Percentiles rank a stretch among this genome's conserved stretches.
Conservation (phyloP, 2,888 invertebrate species). For the Tortrix viridana region DNA sequence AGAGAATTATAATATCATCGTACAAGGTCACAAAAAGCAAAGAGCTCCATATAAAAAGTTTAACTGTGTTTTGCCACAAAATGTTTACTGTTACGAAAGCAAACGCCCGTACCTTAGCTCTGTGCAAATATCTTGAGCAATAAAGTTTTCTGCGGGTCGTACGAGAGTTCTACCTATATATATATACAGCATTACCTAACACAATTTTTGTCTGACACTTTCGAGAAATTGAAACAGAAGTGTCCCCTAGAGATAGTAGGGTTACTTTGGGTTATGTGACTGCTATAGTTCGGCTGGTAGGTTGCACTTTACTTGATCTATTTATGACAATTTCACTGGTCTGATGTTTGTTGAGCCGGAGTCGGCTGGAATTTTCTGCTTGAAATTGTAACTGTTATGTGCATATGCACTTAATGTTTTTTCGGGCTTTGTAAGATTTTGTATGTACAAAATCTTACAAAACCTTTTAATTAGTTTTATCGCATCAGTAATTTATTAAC, state of each 20-base stretch:
- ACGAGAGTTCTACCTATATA: conserved; percentile 40
- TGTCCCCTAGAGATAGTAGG: conserved; percentile 59
- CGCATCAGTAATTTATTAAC: conserved; percentile 6
- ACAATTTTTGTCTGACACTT: conserved; percentile 69
- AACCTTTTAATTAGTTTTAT: conserved; percentile 12
- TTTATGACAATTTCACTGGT: conserved; percentile 12
- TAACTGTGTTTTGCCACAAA: background rate
- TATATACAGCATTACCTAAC: conserved; percentile 54
- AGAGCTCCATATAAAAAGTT: background rate
- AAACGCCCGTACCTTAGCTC: conserved; percentile 39
- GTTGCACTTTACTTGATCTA: conserved; percentile 28
- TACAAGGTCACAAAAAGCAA: background rate
- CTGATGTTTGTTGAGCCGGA: background rate
- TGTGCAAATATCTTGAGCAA: conserved; percentile 45
- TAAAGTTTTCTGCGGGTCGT: conserved; percentile 39
- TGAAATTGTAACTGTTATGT: too few species aligned
- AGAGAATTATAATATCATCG: background rate
- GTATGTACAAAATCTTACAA: too few species aligned
- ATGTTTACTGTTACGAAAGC: conserved; percentile 8
- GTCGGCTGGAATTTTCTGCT: background rate
- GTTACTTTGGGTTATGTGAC: conserved; percentile 40
- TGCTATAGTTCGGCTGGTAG: conserved; percentile 9
- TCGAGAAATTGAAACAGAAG: conserved; percentile 76
- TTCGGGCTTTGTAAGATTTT: too few species aligned
- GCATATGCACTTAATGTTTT: too few species aligned